phyloP scores from a whole-genome alignment of 2,113 vertebrate genomes.

The Gnathonemus echidnorhynchus region DNA sequence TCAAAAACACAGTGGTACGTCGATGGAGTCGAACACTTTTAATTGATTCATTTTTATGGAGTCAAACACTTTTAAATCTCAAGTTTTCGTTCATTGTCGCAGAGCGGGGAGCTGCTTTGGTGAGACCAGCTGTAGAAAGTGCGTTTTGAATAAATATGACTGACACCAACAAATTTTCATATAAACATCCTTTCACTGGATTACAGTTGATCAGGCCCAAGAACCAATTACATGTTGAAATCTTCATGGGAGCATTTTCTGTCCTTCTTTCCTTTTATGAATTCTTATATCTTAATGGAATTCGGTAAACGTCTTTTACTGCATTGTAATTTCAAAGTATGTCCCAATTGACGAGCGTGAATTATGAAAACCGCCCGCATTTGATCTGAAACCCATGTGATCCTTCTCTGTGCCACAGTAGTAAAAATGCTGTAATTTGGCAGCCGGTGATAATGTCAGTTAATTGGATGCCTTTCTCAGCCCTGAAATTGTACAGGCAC shows the following conservation, averaged over 20 bases:
- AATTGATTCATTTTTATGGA: not conserved
- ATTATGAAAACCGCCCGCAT: not conserved
- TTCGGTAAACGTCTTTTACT: slow-evolving; percentile 1
- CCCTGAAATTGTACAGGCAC: not conserved
- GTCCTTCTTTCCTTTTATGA: not conserved
- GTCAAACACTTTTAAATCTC: not conserved
- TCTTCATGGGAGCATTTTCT: not conserved
- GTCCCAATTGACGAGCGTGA: not conserved
- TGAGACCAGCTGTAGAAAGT: not conserved
- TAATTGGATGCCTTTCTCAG: not conserved
- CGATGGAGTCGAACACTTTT: not conserved
- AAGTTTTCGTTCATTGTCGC: not conserved
- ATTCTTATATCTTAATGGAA: slow-evolving; percentile 8
- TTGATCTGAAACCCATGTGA: not conserved
- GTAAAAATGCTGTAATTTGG: not conserved
- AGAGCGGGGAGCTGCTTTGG: not conserved
- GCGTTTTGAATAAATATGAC: not conserved
- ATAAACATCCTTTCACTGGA: slow-evolving; percentile 9
- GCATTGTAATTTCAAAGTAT: slow-evolving; percentile 10
- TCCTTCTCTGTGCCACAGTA: not conserved
- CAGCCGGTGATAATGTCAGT: not conserved
- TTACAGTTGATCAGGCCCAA: slow-evolving; percentile 3
- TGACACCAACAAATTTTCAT: not conserved
- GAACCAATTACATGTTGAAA: slow-evolving; percentile 16
- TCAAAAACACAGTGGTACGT: not conserved